Base-by-base conservation (phyloP, 37 sponge, comb jelly and placozoan species). In the Ephydatia muelleri region DNA sequence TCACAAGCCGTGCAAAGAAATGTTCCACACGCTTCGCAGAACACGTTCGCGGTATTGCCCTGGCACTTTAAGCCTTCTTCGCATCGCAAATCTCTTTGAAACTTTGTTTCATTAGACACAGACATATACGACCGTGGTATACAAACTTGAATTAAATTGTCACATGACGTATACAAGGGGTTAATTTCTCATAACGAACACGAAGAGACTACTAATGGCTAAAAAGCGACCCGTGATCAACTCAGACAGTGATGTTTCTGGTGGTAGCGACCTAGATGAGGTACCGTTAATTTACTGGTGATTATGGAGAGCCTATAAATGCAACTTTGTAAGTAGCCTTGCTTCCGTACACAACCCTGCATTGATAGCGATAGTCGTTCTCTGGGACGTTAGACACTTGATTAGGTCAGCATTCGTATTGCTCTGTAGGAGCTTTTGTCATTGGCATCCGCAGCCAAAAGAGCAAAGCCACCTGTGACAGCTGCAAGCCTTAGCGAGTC, bases 191-290 rank as follows among this genome's bases (percentile, higher is more conserved):
- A 57, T 57, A 57, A 27, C 43, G 37, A 31, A 13, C 67, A 33
- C 35, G 16, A 65, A 23, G 68, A 37, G 22, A 68, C 70, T 81
- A 70, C 70, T 70, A 33, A 90, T 81, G 76, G 57, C 87, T 33
- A 86, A 75, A 72, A 91, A 86, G 75, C 77, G 91, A 40, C 82
- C 91, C 22, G 68, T 87, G 30, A 83, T 94, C 33, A 39, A 67
- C 27, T 91, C 94, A 37, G 94, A 94, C 70, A 91, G 89, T 43
- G 94, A 94, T 9, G 94, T 84, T 19, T 85, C 89, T n/a, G 92
- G 84, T 70, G 85, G 77, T 30, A 76, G 76, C 26, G 70, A 82
- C 49, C 26, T 83, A 14, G 90, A 89, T n/a, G 78, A 93, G 80
- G 92, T 92, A 78, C 28, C 79, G 12, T 73, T 49, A 25, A 48